Evolutionary conservation across 2,888 invertebrate species (phyloP).

Genomic region (Ecliptopera silaceata): DNA sequence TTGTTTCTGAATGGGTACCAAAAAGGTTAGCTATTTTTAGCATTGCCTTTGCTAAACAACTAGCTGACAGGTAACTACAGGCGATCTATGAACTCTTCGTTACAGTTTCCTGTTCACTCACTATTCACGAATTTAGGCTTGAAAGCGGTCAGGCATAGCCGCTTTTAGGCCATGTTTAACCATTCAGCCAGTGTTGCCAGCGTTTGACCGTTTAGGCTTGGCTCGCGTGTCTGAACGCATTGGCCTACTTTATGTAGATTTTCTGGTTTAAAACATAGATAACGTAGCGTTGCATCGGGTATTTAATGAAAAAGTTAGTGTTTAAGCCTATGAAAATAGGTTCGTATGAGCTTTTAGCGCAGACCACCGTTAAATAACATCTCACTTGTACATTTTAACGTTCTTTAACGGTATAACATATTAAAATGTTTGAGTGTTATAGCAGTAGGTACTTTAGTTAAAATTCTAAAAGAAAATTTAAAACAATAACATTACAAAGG

Average conservation of each 20-base stretch:
- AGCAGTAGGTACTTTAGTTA: too few species aligned
- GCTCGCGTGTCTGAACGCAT: slow-evolving; percentile 45
- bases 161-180: slow-evolving; percentile 2
- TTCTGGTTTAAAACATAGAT: slow-evolving; percentile 23
- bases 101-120: too few species aligned
- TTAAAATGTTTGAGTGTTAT: too few species aligned
- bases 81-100: too few species aligned
- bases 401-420: too few species aligned
- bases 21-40: not conserved
- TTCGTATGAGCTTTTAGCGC: not conserved
- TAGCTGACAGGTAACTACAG: too few species aligned
- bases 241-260: slow-evolving; percentile 41
- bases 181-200: slow-evolving; percentile 2
- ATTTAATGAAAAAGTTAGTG: slow-evolving; percentile 17
- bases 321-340: slow-evolving; percentile 6
- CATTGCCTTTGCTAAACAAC: too few species aligned
- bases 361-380: too few species aligned
- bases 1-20: not conserved
- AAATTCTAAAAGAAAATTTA: too few species aligned
- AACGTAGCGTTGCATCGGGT: slow-evolving; percentile 22
- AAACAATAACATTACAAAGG: too few species aligned
- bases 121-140: not conserved
- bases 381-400: too few species aligned
- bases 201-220: slow-evolving; percentile 15
- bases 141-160: not conserved